Conservation (phyloP, 2,113 vertebrate genomes). For the Narcine bancroftii region DNA sequence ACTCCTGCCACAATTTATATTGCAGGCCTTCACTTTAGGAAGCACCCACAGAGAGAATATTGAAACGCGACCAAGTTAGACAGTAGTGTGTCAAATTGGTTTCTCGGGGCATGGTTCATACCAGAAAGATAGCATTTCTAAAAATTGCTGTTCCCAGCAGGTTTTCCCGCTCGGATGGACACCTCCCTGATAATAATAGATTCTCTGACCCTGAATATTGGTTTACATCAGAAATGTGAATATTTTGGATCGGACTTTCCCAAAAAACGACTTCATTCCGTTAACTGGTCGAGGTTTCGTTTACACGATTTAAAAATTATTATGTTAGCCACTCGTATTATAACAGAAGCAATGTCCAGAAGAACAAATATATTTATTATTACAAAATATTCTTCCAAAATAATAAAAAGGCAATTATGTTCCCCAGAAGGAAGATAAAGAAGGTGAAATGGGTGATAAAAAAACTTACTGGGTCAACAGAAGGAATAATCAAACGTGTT, state of each 20-base stretch:
- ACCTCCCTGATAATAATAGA: background rate
- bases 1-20: background rate
- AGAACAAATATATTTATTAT: background rate
- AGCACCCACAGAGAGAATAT: background rate
- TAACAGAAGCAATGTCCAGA: background rate
- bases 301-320: background rate
- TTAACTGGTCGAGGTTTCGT: background rate
- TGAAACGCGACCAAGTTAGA: background rate
- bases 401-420: background rate
- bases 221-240: background rate
- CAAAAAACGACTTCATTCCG: background rate
- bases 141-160: background rate
- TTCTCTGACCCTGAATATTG: background rate
- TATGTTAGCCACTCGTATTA: background rate
- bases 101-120: constrained; percentile 7
- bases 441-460: background rate
- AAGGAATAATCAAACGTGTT: background rate
- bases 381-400: background rate
- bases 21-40: background rate
- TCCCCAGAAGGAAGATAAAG: too few relatives aligned
- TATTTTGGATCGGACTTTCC: background rate
- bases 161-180: background rate
- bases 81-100: constrained; percentile 10
- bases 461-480: background rate
- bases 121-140: background rate